phyloP scores from a whole-genome alignment of 2,113 vertebrate genomes.

The Aspidoscelis tigris region DNA sequence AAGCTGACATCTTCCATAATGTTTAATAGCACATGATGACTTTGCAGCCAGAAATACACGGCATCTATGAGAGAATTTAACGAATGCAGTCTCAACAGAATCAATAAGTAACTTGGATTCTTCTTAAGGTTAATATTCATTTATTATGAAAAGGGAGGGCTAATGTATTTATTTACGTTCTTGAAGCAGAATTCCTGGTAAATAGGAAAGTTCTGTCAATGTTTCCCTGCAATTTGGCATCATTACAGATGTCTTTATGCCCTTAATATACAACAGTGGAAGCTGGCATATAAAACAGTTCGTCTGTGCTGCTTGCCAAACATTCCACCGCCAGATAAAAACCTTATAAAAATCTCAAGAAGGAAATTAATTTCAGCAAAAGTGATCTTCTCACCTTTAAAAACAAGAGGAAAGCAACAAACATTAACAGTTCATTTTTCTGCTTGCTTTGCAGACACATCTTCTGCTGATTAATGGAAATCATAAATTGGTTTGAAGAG shows the following conservation, averaged over 20 bases:
- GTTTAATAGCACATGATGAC: slow-evolving; percentile 70
- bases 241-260: slow-evolving; percentile 50
- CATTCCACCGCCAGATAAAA: slow-evolving; percentile 39
- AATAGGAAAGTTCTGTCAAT: slow-evolving; percentile 54
- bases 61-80: slow-evolving; percentile 60
- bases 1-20: slow-evolving; percentile 70
- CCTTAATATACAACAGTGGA: slow-evolving; percentile 52
- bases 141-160: slow-evolving; percentile 30
- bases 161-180: slow-evolving; percentile 55
- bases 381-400: slow-evolving; percentile 19
- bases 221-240: slow-evolving; percentile 55
- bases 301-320: slow-evolving; percentile 48
- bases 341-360: slow-evolving; percentile 44
- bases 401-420: neutral
- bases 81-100: slow-evolving; percentile 66
- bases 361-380: slow-evolving; percentile 57
- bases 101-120: slow-evolving; percentile 61
- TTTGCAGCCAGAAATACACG: slow-evolving; percentile 66
- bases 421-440: neutral
- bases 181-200: slow-evolving; percentile 44
- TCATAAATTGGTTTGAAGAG: slow-evolving; percentile 26
- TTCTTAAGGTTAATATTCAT: slow-evolving; percentile 58
- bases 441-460: slow-evolving; percentile 34
- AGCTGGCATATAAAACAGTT: slow-evolving; percentile 59
- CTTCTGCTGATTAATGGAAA: slow-evolving; percentile 45